A percentile compares a stretch with the other conserved stretches of the same genome.
phyloP scores from a whole-genome alignment of 1,140 invertebrate species.

The Drosophila pseudoananassae region DNA sequence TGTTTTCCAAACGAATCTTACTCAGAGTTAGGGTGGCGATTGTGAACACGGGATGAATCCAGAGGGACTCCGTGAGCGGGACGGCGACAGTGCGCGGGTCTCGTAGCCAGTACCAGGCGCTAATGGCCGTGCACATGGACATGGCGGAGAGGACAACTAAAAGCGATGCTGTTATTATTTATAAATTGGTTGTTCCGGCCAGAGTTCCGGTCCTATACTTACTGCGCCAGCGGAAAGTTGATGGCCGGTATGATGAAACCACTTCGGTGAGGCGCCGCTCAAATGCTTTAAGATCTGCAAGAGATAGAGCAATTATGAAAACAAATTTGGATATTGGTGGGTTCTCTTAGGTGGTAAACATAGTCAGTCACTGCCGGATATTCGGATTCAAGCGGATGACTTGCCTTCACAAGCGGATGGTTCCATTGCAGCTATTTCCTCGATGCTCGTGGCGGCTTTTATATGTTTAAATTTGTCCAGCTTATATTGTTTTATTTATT shows the following conservation, averaged over 20 bases:
- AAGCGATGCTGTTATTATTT: slow-evolving; percentile 19
- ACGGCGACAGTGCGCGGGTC: slow-evolving; percentile 95
- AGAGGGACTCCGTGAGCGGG: slow-evolving; percentile 94
- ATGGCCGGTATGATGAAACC: slow-evolving; percentile 96
- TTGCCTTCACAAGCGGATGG: slow-evolving; percentile 81
- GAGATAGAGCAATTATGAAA: slow-evolving; percentile 26
- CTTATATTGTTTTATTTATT: slow-evolving; percentile 61
- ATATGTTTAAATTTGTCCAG: slow-evolving; percentile 71
- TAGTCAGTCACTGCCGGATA: slow-evolving; percentile 23
- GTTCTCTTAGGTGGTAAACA: slow-evolving; percentile 33
- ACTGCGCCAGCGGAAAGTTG: slow-evolving; percentile 97
- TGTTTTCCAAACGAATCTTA: slow-evolving; percentile 73
- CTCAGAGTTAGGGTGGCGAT: slow-evolving; percentile 93
- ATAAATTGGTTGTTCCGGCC: neutral
- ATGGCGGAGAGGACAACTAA: slow-evolving; percentile 93
- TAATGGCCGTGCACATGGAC: slow-evolving; percentile 94
- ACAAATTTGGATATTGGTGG: slow-evolving; percentile 12
- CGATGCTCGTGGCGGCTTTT: slow-evolving; percentile 72
- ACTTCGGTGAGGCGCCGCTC: slow-evolving; percentile 97
- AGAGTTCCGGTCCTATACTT: slow-evolving; percentile 75
- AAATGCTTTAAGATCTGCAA: slow-evolving; percentile 97
- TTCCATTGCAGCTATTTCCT: slow-evolving; percentile 77
- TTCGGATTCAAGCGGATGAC: neutral
- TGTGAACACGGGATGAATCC: slow-evolving; percentile 98
- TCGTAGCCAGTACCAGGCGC: slow-evolving; percentile 97